These are phyloP conservation scores for Eupithecia insigniata DNA, from an alignment of 2,888 invertebrate species.

Conservation along the genomic window DNA sequence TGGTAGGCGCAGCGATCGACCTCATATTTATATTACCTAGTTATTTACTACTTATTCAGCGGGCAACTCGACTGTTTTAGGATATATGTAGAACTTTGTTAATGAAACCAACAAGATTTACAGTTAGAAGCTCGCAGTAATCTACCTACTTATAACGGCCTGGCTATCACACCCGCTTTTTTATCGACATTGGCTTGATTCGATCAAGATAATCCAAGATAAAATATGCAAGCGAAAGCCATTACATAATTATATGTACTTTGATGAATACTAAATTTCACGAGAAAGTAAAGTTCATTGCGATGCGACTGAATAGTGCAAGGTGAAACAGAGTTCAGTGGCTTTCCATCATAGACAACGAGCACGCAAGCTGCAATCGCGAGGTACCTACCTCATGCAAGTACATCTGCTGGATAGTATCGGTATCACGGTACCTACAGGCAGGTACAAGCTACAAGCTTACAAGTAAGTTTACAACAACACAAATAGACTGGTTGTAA, in stretches of 20 bases:
- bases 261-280: neutral
- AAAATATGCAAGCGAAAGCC: neutral
- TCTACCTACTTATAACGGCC: neutral
- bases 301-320: neutral
- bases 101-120: neutral
- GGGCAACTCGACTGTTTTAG: neutral
- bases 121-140: neutral
- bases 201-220: neutral
- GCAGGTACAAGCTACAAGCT: neutral
- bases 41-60: neutral
- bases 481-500: neutral
- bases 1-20: neutral
- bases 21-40: no score
- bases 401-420: neutral
- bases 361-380: neutral
- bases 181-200: neutral
- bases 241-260: neutral
- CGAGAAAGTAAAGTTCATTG: constrained; percentile 3
- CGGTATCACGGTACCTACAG: neutral
- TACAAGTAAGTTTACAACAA: neutral
- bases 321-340: constrained; percentile 10
- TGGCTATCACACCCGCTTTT: neutral
- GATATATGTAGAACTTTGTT: neutral
- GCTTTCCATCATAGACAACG: neutral
- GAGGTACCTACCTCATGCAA: neutral